Percentiles rank a stretch among this genome's conserved stretches.
These are phyloP conservation scores for Gila orcuttii DNA, from an alignment of 2,113 vertebrate genomes.

Conservation along the genomic window DNA sequence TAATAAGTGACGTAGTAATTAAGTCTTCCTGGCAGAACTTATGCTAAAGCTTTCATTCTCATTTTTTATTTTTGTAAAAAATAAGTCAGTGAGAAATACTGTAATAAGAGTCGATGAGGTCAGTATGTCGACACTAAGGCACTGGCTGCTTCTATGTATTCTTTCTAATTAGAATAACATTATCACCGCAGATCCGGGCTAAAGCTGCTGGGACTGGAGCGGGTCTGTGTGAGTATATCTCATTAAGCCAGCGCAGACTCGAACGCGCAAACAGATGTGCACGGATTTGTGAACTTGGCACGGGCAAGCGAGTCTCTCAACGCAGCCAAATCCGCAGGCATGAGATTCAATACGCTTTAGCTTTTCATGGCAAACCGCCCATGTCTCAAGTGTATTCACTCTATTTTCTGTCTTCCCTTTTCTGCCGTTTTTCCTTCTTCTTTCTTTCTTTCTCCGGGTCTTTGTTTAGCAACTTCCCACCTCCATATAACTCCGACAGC, in stretches of 20 bases:
- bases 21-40: no score
- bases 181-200: background rate
- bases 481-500: background rate
- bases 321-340: slow-evolving; percentile 47
- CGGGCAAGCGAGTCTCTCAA: slow-evolving; percentile 20
- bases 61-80: no score
- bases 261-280: slow-evolving; percentile 48
- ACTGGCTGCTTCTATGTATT: slow-evolving; percentile 3
- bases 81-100: background rate
- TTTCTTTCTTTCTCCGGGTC: background rate
- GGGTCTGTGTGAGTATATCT: slow-evolving; percentile 20
- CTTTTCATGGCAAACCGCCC: slow-evolving; percentile 42
- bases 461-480: slow-evolving; percentile 25
- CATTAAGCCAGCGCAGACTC: slow-evolving; percentile 26
- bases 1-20: no score
- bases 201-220: slow-evolving; percentile 23
- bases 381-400: slow-evolving; percentile 23
- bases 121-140: background rate
- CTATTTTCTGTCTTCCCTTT: background rate
- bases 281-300: slow-evolving; percentile 48
- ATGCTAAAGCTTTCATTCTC: no score
- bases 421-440: background rate
- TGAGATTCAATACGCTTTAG: slow-evolving; percentile 34
- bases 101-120: background rate
- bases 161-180: slow-evolving; percentile 33